Conservation (phyloP, 2,888 invertebrate genomes). For the Lapara coniferarum region DNA sequence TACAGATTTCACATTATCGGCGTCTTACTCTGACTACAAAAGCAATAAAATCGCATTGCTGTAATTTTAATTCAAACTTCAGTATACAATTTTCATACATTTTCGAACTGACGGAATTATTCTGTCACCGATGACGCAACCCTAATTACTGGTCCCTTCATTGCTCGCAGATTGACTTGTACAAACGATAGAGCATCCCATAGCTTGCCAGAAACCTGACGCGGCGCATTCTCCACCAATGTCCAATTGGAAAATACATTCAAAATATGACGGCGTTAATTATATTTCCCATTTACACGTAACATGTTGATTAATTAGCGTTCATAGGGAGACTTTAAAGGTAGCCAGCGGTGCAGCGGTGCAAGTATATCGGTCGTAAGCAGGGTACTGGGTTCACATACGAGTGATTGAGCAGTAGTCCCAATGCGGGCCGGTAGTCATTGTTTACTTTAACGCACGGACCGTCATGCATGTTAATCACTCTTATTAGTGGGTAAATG, state of each 20-base stretch:
- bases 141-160: conserved; percentile 13
- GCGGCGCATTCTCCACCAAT: conserved; percentile 56
- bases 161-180: conserved; percentile 47
- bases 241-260: conserved; percentile 48
- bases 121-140: conserved; percentile 8
- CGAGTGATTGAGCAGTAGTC: conserved; percentile 16
- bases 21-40: no score
- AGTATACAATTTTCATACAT: neutral
- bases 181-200: conserved; percentile 57
- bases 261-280: conserved; percentile 48
- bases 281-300: conserved; percentile 32
- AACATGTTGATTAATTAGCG: conserved; percentile 28
- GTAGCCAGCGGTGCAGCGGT: neutral
- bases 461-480: conserved; percentile 13
- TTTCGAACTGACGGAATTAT: conserved; percentile 3
- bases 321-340: conserved; percentile 10
- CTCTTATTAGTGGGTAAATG: conserved; percentile 8
- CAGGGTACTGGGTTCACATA: neutral
- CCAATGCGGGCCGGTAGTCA: conserved; percentile 2
- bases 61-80: neutral
- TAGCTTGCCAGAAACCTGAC: conserved; percentile 35
- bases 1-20: no score
- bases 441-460: conserved; percentile 2
- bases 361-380: neutral
- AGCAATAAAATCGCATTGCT: no score